Percentiles rank a stretch among this genome's conserved stretches.
Conservation (phyloP, 2,113 vertebrate species). For the Sitta europaea region DNA sequence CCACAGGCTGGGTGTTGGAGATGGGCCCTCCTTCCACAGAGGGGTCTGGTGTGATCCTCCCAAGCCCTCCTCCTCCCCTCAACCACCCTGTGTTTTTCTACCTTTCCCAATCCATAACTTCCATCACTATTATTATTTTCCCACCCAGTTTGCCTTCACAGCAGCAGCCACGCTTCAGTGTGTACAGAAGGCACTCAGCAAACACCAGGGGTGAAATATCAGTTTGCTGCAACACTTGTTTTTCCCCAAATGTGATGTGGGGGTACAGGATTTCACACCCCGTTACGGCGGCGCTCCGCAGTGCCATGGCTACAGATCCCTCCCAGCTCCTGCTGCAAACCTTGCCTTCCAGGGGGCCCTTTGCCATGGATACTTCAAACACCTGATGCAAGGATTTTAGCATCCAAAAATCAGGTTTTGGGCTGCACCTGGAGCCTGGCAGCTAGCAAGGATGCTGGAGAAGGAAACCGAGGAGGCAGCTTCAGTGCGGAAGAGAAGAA, state of each 20-base stretch:
- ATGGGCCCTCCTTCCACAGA: fast-evolving
- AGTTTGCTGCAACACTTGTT: background rate
- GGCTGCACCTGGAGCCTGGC: background rate
- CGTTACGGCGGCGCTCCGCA: fast-evolving
- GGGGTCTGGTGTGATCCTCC: background rate
- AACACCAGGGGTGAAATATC: background rate
- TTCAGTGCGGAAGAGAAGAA: background rate
- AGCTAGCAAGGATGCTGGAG: background rate
- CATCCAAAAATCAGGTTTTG: background rate
- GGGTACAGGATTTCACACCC: background rate
- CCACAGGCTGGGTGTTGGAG: fast-evolving
- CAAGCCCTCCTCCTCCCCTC: background rate
- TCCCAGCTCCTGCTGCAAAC: background rate
- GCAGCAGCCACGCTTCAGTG: fast-evolving
- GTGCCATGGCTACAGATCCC: background rate
- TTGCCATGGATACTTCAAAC: background rate
- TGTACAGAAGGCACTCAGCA: background rate
- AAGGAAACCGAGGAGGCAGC: background rate
- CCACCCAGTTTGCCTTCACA: background rate
- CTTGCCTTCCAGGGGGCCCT: background rate
- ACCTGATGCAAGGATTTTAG: background rate
- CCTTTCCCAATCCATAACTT: background rate
- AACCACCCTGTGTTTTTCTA: background rate
- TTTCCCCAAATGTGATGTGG: background rate
- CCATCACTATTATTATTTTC: background rate